A percentile compares a stretch with the other conserved stretches of the same genome.
These are phyloP conservation scores for Anarhynchus alexandrinus DNA, from an alignment of 2,113 vertebrate species.

Conservation along the genomic window DNA sequence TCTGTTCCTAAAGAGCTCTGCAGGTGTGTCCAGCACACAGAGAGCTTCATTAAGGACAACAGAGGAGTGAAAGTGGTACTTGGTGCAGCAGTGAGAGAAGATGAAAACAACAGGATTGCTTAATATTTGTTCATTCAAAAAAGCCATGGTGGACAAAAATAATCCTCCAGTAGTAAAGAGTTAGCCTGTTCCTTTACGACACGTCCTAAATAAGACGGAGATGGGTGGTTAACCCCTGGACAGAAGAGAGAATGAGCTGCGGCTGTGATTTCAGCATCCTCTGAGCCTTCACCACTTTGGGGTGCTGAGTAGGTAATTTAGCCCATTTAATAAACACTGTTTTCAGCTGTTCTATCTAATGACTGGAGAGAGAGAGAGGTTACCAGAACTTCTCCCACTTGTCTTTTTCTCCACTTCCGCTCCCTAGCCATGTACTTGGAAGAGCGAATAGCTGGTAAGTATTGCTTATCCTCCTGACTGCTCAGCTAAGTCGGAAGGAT, in stretches of 20 bases:
- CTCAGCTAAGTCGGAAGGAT: neutral
- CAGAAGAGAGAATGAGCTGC: neutral
- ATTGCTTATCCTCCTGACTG: neutral
- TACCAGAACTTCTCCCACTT: neutral
- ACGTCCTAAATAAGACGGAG: neutral
- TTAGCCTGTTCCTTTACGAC: neutral
- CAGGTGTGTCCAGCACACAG: neutral
- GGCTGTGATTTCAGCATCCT: neutral
- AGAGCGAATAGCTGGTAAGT: neutral
- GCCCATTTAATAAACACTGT: neutral
- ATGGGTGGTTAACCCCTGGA: neutral
- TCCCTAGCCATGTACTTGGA: neutral
- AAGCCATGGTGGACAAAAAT: neutral
- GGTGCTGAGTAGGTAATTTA: neutral
- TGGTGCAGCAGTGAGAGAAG: neutral
- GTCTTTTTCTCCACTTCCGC: neutral
- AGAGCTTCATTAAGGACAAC: neutral
- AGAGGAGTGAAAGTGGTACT: neutral
- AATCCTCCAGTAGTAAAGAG: neutral
- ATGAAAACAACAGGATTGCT: neutral
- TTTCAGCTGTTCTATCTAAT: neutral
- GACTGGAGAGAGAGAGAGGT: neutral
- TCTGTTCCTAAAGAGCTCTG: slow-evolving; percentile 18
- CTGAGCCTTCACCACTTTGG: neutral
- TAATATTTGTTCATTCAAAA: neutral